Evolutionary conservation across 2,888 invertebrate genomes (phyloP), one percentile per base, ranked within the genome.

Genomic region (Noctua pronuba): DNA sequence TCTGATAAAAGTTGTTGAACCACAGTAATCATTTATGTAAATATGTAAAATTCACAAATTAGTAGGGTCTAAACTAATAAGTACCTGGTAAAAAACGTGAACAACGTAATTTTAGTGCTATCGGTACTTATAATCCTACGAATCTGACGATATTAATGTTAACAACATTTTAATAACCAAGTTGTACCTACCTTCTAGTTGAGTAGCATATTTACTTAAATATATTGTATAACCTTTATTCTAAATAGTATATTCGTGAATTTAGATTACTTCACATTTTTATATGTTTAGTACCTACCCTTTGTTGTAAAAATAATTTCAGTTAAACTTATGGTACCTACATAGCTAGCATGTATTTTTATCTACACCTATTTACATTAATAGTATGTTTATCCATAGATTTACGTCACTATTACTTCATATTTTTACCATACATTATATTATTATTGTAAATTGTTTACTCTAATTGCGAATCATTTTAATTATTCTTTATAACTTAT

Each of bases 11-110:
- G 41, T 65, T 77, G 35, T 75, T 68, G 38, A 35, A 73, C 66
- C 67, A 75, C 67, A 79, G 71, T 75, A 83, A 81, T 60, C 73
- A 78, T 84, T 83, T 83, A 83, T 93, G 92, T 93, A 93, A 89
- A 93, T 93, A 93, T 93, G 90, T 92, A 91, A 49, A 89, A 91
- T 91, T 91, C 88, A 82, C 85, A 88, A 84, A 82, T 86, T 79
- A 83, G 77, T 91, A 90, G 86, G 88, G 85, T 87, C 81, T 89
- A 80, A 71, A 76, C 82, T 82, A 75, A 77, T 68, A 74, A 60
- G 38, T 84, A 87, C 88, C 86, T 87, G 80, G 82, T 88, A 83
- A 88, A 86, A 74, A 55, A 66, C 70, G 75, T 73, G 75, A 80
- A 84, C 81, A 83, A 79, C 82, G 78, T 83, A 28, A 72, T 79